Evolutionary conservation across 2,113 vertebrate genomes (phyloP).

Genomic region (Porphyrio hochstetteri): DNA sequence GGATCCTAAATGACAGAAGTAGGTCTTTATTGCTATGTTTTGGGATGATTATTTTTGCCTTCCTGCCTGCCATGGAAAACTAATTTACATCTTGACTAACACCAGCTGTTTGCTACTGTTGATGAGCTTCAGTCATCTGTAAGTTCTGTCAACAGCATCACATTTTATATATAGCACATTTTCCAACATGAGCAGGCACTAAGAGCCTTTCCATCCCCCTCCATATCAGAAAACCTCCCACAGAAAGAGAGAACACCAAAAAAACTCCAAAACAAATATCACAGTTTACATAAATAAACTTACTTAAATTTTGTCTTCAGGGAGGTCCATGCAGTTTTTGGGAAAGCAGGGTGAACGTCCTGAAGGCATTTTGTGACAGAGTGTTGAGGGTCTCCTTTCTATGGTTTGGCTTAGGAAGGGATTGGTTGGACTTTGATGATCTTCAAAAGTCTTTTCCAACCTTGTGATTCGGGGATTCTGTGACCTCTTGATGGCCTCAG

Average conservation of each 20-base stretch:
- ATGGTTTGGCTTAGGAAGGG: no score
- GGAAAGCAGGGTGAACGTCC: background rate
- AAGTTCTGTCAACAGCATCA: conserved; percentile 35
- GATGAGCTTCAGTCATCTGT: conserved; percentile 39
- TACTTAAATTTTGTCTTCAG: background rate
- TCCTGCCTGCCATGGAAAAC: conserved; percentile 30
- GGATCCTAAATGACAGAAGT: background rate
- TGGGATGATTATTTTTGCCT: conserved; percentile 10
- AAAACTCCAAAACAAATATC: background rate
- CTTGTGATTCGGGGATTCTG: no score
- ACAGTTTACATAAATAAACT: background rate
- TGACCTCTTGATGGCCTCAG: background rate
- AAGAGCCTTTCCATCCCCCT: background rate
- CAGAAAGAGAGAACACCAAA: background rate
- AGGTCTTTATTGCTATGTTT: background rate
- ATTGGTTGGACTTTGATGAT: no score
- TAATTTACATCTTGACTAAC: conserved; percentile 52
- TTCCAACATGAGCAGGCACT: background rate
- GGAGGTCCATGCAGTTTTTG: background rate
- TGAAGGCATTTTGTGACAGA: background rate
- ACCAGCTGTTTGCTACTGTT: conserved; percentile 64
- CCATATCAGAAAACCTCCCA: background rate
- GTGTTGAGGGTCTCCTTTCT: background rate
- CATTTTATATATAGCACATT: background rate
- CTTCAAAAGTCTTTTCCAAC: no score